A percentile compares a stretch with the other conserved stretches of the same genome.
Evolutionary conservation across 35 echinoderm and acorn worm genomes (phyloP).

Genomic region (Eucidaris tribuloides): DNA sequence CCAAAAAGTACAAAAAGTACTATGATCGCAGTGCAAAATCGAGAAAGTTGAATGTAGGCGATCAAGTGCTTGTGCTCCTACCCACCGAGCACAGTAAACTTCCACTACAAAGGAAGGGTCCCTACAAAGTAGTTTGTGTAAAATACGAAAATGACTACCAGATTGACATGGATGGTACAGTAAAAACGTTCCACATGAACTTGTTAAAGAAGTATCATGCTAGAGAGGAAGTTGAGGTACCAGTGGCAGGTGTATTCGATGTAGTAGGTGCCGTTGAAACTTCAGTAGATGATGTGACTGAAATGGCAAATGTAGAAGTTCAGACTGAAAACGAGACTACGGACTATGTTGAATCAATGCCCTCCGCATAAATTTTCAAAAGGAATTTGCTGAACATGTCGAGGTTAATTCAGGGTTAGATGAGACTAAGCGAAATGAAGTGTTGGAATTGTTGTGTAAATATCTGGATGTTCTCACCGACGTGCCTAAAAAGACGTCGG

Average conservation of each 20-base stretch:
- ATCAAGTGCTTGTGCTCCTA: slow-evolving; percentile 37
- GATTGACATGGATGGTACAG: no score
- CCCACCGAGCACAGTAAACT: slow-evolving; percentile 17
- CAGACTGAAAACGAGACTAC: neutral
- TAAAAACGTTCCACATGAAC: slow-evolving; percentile 33
- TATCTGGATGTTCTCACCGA: slow-evolving; percentile 38
- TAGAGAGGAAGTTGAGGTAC: no score
- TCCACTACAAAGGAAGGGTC: slow-evolving; percentile 33
- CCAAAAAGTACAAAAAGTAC: slow-evolving; percentile 24
- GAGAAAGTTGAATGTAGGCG: slow-evolving; percentile 11
- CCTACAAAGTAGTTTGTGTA: slow-evolving; percentile 10
- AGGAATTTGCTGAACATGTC: neutral
- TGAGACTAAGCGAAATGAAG: neutral
- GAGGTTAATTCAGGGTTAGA: neutral
- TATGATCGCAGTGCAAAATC: slow-evolving; percentile 22
- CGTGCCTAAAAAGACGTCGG: slow-evolving; percentile 27
- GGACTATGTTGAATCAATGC: no score
- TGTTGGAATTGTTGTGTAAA: neutral
- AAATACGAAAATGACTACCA: slow-evolving; percentile 12
- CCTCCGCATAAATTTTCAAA: neutral
- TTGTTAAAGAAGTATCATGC: neutral
- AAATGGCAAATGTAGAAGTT: neutral
- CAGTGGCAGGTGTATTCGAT: no score
- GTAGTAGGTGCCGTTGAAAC: neutral
- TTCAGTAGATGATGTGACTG: neutral